Conservation (phyloP, 2,797 vertebrate species). For the Dendrocincla fuliginosa region DNA sequence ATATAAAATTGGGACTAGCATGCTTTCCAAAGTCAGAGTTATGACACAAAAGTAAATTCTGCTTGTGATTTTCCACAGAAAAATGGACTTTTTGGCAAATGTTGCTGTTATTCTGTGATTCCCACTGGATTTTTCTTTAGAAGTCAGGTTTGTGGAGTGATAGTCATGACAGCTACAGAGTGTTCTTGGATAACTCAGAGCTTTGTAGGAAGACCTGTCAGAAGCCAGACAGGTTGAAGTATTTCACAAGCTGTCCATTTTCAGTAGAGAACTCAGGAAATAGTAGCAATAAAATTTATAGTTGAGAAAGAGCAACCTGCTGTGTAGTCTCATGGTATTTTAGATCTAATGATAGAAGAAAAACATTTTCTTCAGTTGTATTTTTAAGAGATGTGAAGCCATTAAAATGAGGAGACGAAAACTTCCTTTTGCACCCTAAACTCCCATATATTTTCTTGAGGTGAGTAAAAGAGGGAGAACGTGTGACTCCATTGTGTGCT, state of each 20-base stretch:
- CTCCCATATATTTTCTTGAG: not conserved
- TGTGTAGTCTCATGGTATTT: not conserved
- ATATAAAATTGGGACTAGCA: not conserved
- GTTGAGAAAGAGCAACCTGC: not conserved
- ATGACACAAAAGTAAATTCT: not conserved
- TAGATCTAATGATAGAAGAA: not conserved
- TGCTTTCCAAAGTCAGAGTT: not conserved
- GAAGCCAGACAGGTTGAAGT: constrained; percentile 33
- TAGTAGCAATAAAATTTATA: not conserved
- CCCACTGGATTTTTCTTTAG: not conserved
- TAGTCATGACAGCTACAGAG: constrained; percentile 36
- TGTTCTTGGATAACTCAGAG: constrained; percentile 17
- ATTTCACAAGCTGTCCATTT: constrained; percentile 53
- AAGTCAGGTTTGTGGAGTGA: not conserved
- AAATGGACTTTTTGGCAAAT: not conserved
- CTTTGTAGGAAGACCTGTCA: constrained; percentile 50
- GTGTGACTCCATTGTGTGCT: rapidly evolving
- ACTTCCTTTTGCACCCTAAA: not conserved
- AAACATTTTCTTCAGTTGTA: not conserved
- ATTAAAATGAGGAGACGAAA: not conserved
- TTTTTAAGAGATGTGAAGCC: not conserved
- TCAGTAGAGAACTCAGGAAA: not conserved
- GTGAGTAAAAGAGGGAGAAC: not conserved
- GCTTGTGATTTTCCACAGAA: not conserved
- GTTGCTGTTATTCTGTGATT: not conserved